These are phyloP conservation scores for Brachypalpus laphriformis DNA, from an alignment of 2,888 invertebrate genomes.

Conservation along the genomic window DNA sequence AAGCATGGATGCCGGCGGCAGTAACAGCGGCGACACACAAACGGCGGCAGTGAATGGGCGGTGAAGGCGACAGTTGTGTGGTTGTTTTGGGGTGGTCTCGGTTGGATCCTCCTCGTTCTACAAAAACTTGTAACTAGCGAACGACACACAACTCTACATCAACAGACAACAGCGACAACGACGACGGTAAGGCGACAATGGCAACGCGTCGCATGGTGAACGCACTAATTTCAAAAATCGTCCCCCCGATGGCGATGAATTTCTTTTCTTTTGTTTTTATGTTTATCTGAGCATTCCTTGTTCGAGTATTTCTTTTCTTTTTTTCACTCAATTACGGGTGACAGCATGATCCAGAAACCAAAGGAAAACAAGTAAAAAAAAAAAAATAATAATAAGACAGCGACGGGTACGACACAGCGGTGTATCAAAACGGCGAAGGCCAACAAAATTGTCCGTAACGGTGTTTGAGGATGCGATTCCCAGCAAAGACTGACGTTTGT, in stretches of 20 bases:
- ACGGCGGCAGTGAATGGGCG: background rate
- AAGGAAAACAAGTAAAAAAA: conserved; percentile 1
- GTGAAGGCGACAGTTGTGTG: background rate
- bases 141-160: conserved; percentile 20
- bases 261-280: background rate
- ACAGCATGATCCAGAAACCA: conserved; percentile 25
- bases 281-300: background rate
- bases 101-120: conserved; percentile 2
- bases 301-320: background rate
- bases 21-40: background rate
- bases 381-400: background rate
- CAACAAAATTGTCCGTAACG: conserved; percentile 1
- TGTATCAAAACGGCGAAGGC: conserved; percentile 16
- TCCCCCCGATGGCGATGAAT: background rate
- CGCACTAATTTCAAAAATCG: conserved; percentile 11
- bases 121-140: conserved; percentile 19
- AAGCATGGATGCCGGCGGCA: conserved; percentile 60
- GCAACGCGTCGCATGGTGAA: conserved; percentile 47
- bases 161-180: background rate
- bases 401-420: conserved; percentile 44
- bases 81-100: conserved; percentile 18
- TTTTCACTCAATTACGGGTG: conserved; percentile 6
- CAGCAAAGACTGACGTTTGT: conserved; percentile 67
- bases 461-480: conserved; percentile 53
- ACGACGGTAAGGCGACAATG: conserved; percentile 5